Evolutionary conservation across 2,888 invertebrate species (phyloP).

Genomic region (Rotaria magnacalcarata): DNA sequence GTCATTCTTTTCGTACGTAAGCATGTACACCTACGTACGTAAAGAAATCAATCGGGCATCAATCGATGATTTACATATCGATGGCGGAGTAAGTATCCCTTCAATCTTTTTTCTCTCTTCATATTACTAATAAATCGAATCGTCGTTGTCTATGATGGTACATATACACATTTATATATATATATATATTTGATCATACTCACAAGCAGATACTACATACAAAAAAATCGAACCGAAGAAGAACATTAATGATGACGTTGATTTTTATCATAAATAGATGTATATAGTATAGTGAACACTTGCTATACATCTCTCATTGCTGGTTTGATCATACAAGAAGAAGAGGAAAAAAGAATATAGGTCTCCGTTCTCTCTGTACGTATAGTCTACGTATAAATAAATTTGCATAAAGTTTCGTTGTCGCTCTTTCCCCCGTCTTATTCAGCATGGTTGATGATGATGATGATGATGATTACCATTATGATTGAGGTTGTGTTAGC

Average conservation of each 20-base stretch:
- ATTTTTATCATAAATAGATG: constrained; percentile 31
- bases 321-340: background rate
- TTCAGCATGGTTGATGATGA: background rate
- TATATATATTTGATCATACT: constrained; percentile 4
- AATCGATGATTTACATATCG: background rate
- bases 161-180: background rate
- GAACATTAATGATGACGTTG: constrained; percentile 25
- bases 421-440: background rate
- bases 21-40: background rate
- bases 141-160: constrained; percentile 2
- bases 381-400: constrained; percentile 1
- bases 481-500: background rate
- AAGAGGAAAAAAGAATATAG: background rate
- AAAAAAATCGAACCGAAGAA: background rate
- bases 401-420: constrained; percentile 31
- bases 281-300: background rate
- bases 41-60: constrained; percentile 10
- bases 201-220: background rate
- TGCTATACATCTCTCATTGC: constrained; percentile 13
- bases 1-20: constrained; percentile 1
- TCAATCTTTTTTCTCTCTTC: background rate
- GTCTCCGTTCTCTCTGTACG: background rate
- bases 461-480: background rate
- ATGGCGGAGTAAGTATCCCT: background rate
- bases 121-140: constrained; percentile 24